phyloP scores from a whole-genome alignment of 92 coral and sea anemone species.

The Porites rus region DNA sequence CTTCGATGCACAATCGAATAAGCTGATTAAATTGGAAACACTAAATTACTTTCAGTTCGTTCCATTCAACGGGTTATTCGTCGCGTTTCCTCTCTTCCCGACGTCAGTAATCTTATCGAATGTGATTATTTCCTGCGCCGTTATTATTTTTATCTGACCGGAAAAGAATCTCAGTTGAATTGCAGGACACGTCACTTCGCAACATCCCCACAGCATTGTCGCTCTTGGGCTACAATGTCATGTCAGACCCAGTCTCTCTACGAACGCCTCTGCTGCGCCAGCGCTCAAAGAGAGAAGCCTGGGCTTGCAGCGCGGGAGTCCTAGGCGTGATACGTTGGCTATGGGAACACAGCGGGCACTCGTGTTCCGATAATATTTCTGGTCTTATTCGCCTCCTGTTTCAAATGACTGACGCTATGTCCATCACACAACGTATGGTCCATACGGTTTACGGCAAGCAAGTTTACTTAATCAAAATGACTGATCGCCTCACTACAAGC shows the following conservation, averaged over 20 bases:
- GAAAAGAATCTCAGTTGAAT: slow-evolving; percentile 1
- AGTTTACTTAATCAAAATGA: neutral
- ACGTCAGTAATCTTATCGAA: slow-evolving; percentile 17
- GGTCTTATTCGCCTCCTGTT: neutral
- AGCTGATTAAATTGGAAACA: no score
- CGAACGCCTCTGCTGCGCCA: neutral
- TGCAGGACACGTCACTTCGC: slow-evolving; percentile 14
- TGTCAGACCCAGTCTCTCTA: slow-evolving; percentile 12
- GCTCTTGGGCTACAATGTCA: slow-evolving; percentile 9
- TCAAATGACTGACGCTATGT: neutral
- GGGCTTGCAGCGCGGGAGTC: slow-evolving; percentile 53
- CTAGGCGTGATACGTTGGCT: slow-evolving; percentile 27
- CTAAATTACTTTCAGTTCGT: no score
- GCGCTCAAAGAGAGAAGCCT: neutral
- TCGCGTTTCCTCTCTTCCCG: neutral
- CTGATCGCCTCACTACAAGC: neutral
- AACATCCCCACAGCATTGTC: slow-evolving; percentile 8
- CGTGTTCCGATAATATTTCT: slow-evolving; percentile 14
- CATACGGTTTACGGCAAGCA: neutral
- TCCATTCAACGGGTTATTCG: no score
- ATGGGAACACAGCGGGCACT: slow-evolving; percentile 30
- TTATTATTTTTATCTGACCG: slow-evolving; percentile 26
- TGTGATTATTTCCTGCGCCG: slow-evolving; percentile 44
- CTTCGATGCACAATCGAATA: no score
- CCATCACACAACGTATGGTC: neutral